Percentiles rank a stretch among this genome's conserved stretches.
These are phyloP conservation scores for Drosophila grimshawi DNA, from an alignment of 1,140 invertebrate genomes.

Conservation along the genomic window DNA sequence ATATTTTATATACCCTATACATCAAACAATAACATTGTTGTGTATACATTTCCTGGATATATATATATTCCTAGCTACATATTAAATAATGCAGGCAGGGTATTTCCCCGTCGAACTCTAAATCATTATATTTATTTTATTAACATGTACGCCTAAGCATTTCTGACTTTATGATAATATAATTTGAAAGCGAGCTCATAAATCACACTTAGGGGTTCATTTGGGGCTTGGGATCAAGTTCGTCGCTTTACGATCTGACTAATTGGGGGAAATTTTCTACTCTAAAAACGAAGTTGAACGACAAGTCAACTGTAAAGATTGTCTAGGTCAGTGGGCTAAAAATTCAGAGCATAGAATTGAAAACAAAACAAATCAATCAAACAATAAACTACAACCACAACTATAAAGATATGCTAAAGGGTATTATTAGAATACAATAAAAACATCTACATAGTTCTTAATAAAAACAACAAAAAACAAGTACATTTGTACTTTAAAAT, in stretches of 20 bases:
- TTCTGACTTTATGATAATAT: conserved; percentile 5
- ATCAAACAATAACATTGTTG: background rate
- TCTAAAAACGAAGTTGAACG: conserved; percentile 1
- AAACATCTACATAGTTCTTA: no score
- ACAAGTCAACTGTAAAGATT: background rate
- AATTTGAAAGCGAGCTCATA: conserved; percentile 12
- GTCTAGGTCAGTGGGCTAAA: conserved; percentile 12
- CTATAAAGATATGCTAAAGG: background rate
- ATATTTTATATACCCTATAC: conserved; percentile 1
- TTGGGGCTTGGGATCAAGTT: conserved; percentile 8
- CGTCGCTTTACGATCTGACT: conserved; percentile 2
- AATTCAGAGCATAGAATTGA: background rate
- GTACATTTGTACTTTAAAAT: no score
- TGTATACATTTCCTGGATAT: background rate
- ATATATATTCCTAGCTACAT: background rate
- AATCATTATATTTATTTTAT: background rate
- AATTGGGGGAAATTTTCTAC: conserved; percentile 3
- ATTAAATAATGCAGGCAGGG: background rate
- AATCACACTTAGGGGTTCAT: conserved; percentile 1
- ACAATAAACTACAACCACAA: background rate
- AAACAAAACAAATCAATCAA: background rate
- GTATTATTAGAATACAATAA: no score
- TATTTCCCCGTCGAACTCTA: background rate
- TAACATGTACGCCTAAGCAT: conserved; percentile 1
- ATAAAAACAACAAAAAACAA: no score